A percentile compares a stretch with the other conserved stretches of the same genome.
Conservation (phyloP, 1,140 invertebrate genomes). For the Hesperophylax magnus region DNA sequence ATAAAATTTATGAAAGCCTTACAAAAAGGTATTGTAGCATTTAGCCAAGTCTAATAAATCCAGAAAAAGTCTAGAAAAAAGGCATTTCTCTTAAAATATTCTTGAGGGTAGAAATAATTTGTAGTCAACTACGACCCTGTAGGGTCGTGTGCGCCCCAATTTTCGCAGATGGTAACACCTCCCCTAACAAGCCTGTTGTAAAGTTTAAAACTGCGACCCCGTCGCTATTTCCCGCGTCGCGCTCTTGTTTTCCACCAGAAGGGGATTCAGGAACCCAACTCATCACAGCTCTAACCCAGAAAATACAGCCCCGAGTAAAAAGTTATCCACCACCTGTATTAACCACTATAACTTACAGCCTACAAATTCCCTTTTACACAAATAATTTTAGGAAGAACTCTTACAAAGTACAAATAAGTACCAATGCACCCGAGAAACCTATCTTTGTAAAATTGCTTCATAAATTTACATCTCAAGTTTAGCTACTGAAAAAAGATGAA, state of each 20-base stretch:
- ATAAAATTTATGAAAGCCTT: slow-evolving; percentile 9
- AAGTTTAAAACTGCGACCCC: slow-evolving; percentile 41
- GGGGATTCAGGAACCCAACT: too few species aligned
- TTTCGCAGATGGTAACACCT: slow-evolving; percentile 37
- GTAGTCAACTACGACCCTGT: slow-evolving; percentile 21
- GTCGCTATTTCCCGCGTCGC: slow-evolving; percentile 6
- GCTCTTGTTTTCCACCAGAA: slow-evolving; percentile 1
- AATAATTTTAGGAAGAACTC: not conserved
- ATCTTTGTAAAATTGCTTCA: not conserved
- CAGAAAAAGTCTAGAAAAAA: slow-evolving; percentile 12
- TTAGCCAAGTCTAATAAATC: slow-evolving; percentile 20
- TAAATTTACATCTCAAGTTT: not conserved
- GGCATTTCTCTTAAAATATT: not conserved
- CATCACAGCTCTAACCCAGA: too few species aligned
- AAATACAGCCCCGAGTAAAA: too few species aligned
- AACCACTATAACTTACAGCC: too few species aligned
- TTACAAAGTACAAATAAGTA: not conserved
- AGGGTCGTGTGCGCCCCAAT: slow-evolving; percentile 6
- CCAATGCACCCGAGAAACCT: slow-evolving; percentile 12
- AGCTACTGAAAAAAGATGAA: too few species aligned
- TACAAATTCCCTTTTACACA: not conserved
- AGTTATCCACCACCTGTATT: too few species aligned
- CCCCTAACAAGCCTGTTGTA: slow-evolving; percentile 36
- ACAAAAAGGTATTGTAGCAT: slow-evolving; percentile 9
- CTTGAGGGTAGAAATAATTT: slow-evolving; percentile 5